A percentile compares a stretch with the other conserved stretches of the same genome.
These are phyloP conservation scores for Saguinus midas DNA, from an alignment of 2,113 vertebrate species.

Conservation along the genomic window DNA sequence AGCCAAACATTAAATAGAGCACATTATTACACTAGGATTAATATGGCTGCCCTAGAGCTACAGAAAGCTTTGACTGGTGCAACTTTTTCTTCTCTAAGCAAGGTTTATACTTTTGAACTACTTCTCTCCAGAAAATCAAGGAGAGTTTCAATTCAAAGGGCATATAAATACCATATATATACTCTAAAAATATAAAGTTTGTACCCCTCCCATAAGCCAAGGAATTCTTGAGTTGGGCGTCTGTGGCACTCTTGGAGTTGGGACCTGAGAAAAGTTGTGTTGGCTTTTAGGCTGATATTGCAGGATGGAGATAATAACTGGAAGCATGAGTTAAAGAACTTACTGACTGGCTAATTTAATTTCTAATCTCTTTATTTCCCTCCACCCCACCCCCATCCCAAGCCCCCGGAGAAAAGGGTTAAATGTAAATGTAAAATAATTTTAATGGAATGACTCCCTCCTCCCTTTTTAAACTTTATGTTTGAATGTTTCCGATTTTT, in stretches of 20 bases:
- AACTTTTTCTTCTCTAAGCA: background rate
- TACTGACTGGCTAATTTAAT: background rate
- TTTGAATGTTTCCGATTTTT: constrained; percentile 15
- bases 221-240: background rate
- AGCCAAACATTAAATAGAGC: background rate
- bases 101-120: constrained; percentile 26
- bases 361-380: background rate
- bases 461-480: background rate
- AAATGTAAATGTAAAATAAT: background rate
- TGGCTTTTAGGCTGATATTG: background rate
- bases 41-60: background rate
- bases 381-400: too few relatives aligned
- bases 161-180: background rate
- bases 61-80: background rate
- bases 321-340: background rate
- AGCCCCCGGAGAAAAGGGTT: background rate
- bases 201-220: background rate
- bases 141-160: constrained; percentile 22
- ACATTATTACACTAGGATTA: background rate
- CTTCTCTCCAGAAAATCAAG: background rate
- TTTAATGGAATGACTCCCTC: background rate
- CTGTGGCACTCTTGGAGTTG: background rate
- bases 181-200: background rate
- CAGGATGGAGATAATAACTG: background rate
- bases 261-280: background rate